phyloP scores from a whole-genome alignment of 1,140 invertebrate species.

The Drosophila oshimai region DNA sequence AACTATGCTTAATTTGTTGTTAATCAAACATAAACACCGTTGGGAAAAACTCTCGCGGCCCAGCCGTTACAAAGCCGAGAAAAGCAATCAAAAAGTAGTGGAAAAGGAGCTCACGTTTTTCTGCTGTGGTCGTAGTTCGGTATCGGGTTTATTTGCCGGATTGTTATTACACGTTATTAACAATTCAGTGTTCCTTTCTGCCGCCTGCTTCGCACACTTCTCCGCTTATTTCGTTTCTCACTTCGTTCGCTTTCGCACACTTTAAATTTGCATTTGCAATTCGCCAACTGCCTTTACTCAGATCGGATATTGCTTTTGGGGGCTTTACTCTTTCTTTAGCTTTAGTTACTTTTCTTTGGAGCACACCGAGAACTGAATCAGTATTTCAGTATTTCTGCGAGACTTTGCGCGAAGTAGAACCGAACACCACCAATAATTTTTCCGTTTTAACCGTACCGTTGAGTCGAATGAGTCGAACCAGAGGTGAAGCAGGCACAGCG shows the following conservation, averaged over 20 bases:
- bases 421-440: slow-evolving; percentile 74
- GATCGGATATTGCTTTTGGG: slow-evolving; percentile 6
- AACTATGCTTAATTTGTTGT: slow-evolving; percentile 76
- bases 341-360: slow-evolving; percentile 7
- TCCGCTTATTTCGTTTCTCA: slow-evolving; percentile 27
- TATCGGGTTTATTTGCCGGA: slow-evolving; percentile 43
- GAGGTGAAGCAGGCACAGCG: not conserved
- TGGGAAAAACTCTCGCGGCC: slow-evolving; percentile 31
- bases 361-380: slow-evolving; percentile 21
- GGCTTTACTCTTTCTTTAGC: slow-evolving; percentile 8
- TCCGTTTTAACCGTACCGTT: too few relatives aligned
- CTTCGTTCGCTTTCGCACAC: slow-evolving; percentile 50
- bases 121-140: slow-evolving; percentile 35
- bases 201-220: slow-evolving; percentile 55
- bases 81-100: slow-evolving; percentile 33
- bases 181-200: slow-evolving; percentile 22
- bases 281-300: slow-evolving; percentile 34
- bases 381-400: slow-evolving; percentile 43
- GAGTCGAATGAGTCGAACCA: too few relatives aligned
- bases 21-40: slow-evolving; percentile 63
- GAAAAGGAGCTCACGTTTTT: slow-evolving; percentile 65
- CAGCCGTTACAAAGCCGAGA: slow-evolving; percentile 5
- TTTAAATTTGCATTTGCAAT: slow-evolving; percentile 62
- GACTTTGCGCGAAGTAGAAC: slow-evolving; percentile 59
- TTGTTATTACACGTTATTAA: slow-evolving; percentile 24